Evolutionary conservation across 2,888 invertebrate genomes (phyloP), one percentile per base, ranked within the genome.

Genomic region (Drosophila niveifrons): DNA sequence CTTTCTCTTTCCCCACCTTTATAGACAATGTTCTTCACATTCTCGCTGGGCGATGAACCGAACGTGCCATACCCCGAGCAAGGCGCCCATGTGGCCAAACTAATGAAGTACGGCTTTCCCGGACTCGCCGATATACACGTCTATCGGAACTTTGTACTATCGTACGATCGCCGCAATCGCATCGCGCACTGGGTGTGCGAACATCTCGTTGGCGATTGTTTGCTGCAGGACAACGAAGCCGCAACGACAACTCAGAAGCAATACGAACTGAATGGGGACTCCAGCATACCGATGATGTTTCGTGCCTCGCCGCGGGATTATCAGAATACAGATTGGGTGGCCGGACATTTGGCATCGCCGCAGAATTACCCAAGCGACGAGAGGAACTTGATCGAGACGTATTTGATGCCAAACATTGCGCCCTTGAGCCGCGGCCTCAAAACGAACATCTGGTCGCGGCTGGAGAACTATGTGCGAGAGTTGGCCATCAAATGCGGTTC

Each of bases 181-280:
- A 96, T 97, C 4, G 96, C 99, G 0, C 95, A 97, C 90, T 99
- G 99, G 99, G 98, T 98, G 1, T 97, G 98, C 91, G 99, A 99
- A 91, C 98, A 98, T 90, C 17, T 85, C 2, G 62, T 48, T 0
- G 18, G 44, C 2, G 66, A 68, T 0, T 57, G 52, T 6, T 91
- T 99, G 28, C 31, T 31, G 31, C 9, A 31, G 31, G 36, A 36
- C 0, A 94, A 70, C 8, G 18, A 34, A 0, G 7, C 6, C 23
- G 31, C 31, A 10, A 3, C 31, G 11, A 11, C 31, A 0, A 9
- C 31, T 11, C 36, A 1, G 36, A 11, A 47, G 2, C 69, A 46
- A 11, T 68, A 62, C 2, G 78, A 70, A 0, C 80, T 62, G 28
- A 15, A 44, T 0, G 10, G 50, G 2, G 89, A 94, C 94, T 11